These are phyloP conservation scores for Piscicola geometra DNA, from an alignment of 2,888 invertebrate species.

Conservation along the genomic window DNA sequence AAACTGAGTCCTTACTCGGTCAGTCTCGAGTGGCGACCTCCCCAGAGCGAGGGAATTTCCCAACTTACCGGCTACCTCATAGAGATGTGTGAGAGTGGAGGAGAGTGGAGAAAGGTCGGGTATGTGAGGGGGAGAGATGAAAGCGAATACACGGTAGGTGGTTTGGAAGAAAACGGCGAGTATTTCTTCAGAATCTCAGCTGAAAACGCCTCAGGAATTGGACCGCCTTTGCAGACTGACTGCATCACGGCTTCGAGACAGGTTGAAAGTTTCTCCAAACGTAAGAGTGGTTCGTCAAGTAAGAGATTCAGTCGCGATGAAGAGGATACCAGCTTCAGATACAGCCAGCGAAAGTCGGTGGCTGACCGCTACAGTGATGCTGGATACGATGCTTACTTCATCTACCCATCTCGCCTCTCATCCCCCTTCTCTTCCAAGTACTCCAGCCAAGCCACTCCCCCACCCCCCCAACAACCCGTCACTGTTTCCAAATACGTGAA, in stretches of 20 bases:
- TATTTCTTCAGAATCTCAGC: slow-evolving; percentile 54
- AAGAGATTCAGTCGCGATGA: slow-evolving; percentile 63
- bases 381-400: slow-evolving; percentile 1
- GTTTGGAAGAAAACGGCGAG: slow-evolving; percentile 46
- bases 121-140: slow-evolving; percentile 41
- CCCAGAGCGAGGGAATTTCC: slow-evolving; percentile 55
- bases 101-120: slow-evolving; percentile 43
- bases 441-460: slow-evolving; percentile 59
- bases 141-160: slow-evolving; percentile 44
- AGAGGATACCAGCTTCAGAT: slow-evolving; percentile 29
- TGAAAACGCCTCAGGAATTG: slow-evolving; percentile 51
- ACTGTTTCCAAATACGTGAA: slow-evolving; percentile 48
- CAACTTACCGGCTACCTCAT: slow-evolving; percentile 53
- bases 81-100: slow-evolving; percentile 44
- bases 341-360: slow-evolving; percentile 61
- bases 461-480: slow-evolving; percentile 78
- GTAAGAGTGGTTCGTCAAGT: slow-evolving; percentile 47
- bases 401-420: neutral
- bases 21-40: slow-evolving; percentile 55
- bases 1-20: slow-evolving; percentile 46
- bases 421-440: neutral
- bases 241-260: slow-evolving; percentile 48
- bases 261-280: slow-evolving; percentile 7
- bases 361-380: slow-evolving; percentile 31
- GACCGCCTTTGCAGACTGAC: slow-evolving; percentile 48